Percentiles rank a stretch among this genome's conserved stretches.
Conservation (phyloP, 2,797 vertebrate genomes). For the Leptodactylus fallax region DNA sequence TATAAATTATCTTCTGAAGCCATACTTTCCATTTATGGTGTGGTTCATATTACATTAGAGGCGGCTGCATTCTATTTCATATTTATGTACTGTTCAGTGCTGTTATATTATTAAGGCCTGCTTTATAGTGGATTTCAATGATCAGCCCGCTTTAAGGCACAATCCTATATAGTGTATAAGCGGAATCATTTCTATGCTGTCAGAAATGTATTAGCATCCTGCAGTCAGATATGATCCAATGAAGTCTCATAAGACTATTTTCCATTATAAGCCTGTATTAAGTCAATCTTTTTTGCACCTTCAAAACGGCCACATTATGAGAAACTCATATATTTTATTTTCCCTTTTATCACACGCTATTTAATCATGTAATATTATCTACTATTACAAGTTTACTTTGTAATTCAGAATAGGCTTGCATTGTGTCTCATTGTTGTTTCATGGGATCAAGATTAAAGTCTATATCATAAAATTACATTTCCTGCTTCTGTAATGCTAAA, state of each 20-base stretch:
- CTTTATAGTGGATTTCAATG: constrained; percentile 3
- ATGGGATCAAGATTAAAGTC: constrained; percentile 55
- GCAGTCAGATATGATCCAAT: constrained; percentile 4
- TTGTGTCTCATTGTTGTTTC: constrained; percentile 49
- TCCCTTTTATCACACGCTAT: constrained; percentile 44
- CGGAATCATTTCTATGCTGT: constrained; percentile 11
- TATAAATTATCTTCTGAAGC: background rate
- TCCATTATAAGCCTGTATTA: constrained; percentile 26
- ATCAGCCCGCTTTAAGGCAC: background rate
- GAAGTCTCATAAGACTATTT: constrained; percentile 31
- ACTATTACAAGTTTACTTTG: constrained; percentile 56
- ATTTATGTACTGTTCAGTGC: background rate
- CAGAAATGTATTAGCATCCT: constrained; percentile 14
- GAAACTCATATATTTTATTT: constrained; percentile 51
- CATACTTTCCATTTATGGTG: background rate
- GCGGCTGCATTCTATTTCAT: background rate
- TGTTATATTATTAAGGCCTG: constrained; percentile 15
- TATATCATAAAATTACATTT: constrained; percentile 57
- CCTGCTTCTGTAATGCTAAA: constrained; percentile 50
- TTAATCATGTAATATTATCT: constrained; percentile 58
- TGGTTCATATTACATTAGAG: background rate
- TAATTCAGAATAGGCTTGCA: constrained; percentile 48
- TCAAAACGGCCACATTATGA: constrained; percentile 21
- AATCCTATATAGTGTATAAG: background rate
- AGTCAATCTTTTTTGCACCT: constrained; percentile 21